A percentile compares a stretch with the other conserved stretches of the same genome.
phyloP scores from a whole-genome alignment of 2,113 vertebrate genomes.

The Chionodraco myersi region DNA sequence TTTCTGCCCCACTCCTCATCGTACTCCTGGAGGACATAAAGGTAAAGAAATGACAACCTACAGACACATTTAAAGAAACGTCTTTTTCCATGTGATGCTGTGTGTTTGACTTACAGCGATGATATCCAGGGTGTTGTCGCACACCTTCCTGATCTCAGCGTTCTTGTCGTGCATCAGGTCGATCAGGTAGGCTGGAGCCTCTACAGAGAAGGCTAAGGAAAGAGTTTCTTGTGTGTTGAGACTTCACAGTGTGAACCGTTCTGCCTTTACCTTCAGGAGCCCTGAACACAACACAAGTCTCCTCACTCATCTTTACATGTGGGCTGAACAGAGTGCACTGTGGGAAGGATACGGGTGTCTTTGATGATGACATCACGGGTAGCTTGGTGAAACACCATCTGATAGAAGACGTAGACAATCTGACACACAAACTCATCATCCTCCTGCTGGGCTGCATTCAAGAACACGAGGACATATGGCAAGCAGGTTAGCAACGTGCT shows the following conservation, averaged over 20 bases:
- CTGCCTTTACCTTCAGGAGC: neutral
- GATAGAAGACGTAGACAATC: slow-evolving; percentile 99
- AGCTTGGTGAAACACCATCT: slow-evolving; percentile 99
- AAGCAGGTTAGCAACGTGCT: neutral
- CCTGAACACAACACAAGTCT: neutral
- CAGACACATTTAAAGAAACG: neutral
- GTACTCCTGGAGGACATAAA: slow-evolving; percentile 86
- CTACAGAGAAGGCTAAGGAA: slow-evolving; percentile 86
- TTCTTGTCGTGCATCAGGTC: slow-evolving; percentile 99
- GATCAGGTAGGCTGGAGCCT: slow-evolving; percentile 96
- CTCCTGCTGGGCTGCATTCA: slow-evolving; percentile 90
- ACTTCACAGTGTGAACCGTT: neutral
- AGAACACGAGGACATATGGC: slow-evolving; percentile 20
- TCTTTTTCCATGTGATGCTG: neutral
- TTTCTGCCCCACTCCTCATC: slow-evolving; percentile 97
- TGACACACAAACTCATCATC: slow-evolving; percentile 99
- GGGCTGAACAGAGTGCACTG: neutral
- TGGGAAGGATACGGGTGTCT: slow-evolving; percentile 94
- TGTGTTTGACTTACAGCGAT: slow-evolving; percentile 89
- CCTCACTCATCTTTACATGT: neutral
- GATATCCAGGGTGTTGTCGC: slow-evolving; percentile 96
- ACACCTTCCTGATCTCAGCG: slow-evolving; percentile 95
- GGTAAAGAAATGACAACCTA: neutral
- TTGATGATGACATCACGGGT: slow-evolving; percentile 98
- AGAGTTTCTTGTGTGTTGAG: neutral